Base-by-base conservation (phyloP, 2,113 vertebrate species). In the Tenebrosternarchus preto region DNA sequence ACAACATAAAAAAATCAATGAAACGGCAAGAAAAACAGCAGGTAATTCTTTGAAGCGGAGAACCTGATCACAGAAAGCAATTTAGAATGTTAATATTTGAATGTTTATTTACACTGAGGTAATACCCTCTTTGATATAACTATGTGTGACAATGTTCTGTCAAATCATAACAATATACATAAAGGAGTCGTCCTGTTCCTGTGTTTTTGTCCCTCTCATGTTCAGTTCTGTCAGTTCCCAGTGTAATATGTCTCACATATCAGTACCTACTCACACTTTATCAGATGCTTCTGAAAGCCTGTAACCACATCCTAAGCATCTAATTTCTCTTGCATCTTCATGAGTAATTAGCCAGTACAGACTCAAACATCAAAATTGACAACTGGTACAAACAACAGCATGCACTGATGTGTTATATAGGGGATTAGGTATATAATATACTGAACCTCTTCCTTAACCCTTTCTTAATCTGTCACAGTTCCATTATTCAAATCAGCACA, bases 61-160 rank as follows among this genome's bases (percentile, higher is more conserved):
- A 92, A 92, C 91, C 91, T 93, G 91, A 92, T 89, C 87, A 90
- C 89, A 90, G 88, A 90, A 88, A 87, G 87, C 86, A 76, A 91
- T 90, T 50, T 8, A 89, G 76, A 91, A 88, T 86, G 88, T 90
- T 88, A 89, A 89, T 87, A 90, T 91, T 88, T 90, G 89, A 88
- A 88, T 88, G 80, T 85, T 86, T 91, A 89, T 92, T 90, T 91
- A 93, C 92, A 92, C 86, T 91, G 82, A 89, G 87, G 87, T 63
- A 36, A 87, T 57, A 90, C 88, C 86, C 89, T 90, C 84, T 91
- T 87, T 90, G 90, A 89, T 88, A 89, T 87, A 87, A 88, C 89
- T 88, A 80, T 64, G 73, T 61, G 91, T 90, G 88, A 88, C 87
- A 89, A 90, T 82, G 89, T 76, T 88, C 60, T 69, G 82, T 89